These are phyloP conservation scores for Conus ventricosus DNA, from an alignment of 1,140 invertebrate genomes.

Conservation along the genomic window DNA sequence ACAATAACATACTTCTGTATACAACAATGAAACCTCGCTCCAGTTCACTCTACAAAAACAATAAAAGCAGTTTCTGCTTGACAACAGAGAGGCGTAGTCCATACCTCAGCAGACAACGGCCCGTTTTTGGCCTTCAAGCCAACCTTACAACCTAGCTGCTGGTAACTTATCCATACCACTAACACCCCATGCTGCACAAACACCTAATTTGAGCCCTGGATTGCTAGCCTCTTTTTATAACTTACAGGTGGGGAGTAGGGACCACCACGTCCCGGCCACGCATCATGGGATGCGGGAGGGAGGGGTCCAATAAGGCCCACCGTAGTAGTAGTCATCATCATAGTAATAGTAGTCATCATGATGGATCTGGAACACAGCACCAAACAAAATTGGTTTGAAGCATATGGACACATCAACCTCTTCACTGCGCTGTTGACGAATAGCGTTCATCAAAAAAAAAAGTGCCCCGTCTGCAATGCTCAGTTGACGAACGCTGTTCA, in stretches of 20 bases:
- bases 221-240: slow-evolving; percentile 27
- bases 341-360: slow-evolving; percentile 90
- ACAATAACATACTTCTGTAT: too few species aligned
- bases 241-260: slow-evolving; percentile 63
- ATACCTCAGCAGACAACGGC: background rate
- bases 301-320: slow-evolving; percentile 52
- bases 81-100: background rate
- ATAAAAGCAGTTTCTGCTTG: background rate
- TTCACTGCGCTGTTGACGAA: too few species aligned
- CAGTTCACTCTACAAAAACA: too few species aligned
- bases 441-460: too few species aligned
- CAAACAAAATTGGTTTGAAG: too few species aligned
- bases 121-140: too few species aligned
- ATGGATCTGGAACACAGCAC: slow-evolving; percentile 75
- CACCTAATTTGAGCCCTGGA: slow-evolving; percentile 40
- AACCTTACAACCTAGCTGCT: background rate
- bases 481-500: too few species aligned
- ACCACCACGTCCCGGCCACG: slow-evolving; percentile 61
- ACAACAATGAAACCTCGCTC: too few species aligned
- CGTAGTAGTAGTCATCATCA: slow-evolving; percentile 81
- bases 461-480: too few species aligned
- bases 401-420: too few species aligned
- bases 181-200: slow-evolving; percentile 32
- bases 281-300: slow-evolving; percentile 47
- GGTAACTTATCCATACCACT: background rate